phyloP scores from a whole-genome alignment of 2,113 vertebrate genomes.

The Tautogolabrus adspersus region DNA sequence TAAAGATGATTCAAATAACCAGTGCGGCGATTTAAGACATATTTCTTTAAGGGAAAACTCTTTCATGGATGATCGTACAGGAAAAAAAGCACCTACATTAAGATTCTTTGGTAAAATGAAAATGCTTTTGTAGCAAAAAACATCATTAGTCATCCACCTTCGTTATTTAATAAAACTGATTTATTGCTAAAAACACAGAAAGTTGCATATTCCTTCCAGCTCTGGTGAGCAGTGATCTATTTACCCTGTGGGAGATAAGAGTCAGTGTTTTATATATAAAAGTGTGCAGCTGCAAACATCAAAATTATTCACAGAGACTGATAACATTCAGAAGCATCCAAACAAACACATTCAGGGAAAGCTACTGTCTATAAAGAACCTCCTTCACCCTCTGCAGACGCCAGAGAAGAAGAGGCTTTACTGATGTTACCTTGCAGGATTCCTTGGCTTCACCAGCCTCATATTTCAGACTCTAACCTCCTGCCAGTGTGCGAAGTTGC shows the following conservation, averaged over 20 bases:
- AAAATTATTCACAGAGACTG: not conserved
- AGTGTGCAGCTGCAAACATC: not conserved
- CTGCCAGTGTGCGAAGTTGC: slow-evolving; percentile 39
- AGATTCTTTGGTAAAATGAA: too few relatives aligned
- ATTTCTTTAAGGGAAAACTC: too few relatives aligned
- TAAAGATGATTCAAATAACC: too few relatives aligned
- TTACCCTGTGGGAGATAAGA: not conserved
- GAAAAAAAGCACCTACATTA: too few relatives aligned
- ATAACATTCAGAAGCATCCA: not conserved
- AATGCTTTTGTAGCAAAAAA: too few relatives aligned
- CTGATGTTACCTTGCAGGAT: slow-evolving; percentile 31
- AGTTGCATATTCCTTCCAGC: too few relatives aligned
- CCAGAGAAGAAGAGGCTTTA: slow-evolving; percentile 4
- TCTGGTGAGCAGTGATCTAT: not conserved
- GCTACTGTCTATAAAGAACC: not conserved
- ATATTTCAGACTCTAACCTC: slow-evolving; percentile 53
- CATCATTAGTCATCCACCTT: too few relatives aligned
- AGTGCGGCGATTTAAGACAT: too few relatives aligned
- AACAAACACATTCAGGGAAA: not conserved
- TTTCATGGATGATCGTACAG: too few relatives aligned
- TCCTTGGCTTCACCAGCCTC: slow-evolving; percentile 22
- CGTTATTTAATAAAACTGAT: not conserved
- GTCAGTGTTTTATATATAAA: not conserved
- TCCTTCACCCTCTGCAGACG: slow-evolving; percentile 6
- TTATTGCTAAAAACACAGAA: not conserved